Evolutionary conservation across 2,797 vertebrate genomes (phyloP).

Genomic region (Chiroxiphia lanceolata): DNA sequence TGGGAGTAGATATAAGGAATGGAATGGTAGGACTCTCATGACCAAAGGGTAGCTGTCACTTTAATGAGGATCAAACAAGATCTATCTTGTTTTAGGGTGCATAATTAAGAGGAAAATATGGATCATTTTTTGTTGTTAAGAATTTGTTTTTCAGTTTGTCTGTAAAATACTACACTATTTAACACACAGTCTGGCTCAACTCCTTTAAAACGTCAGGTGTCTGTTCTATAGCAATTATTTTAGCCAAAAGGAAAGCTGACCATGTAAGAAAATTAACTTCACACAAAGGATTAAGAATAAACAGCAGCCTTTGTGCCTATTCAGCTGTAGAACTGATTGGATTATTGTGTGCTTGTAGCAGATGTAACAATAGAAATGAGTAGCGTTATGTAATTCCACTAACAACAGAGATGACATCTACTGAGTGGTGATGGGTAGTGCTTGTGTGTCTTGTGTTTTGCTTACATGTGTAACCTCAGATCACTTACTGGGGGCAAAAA

Average conservation of each 20-base stretch:
- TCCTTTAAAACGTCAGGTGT: not conserved
- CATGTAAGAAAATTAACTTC: constrained; percentile 1
- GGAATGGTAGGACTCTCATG: not conserved
- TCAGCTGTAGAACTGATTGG: not conserved
- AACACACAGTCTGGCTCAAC: not conserved
- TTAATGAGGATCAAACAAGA: not conserved
- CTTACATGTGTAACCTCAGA: not conserved
- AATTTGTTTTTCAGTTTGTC: not conserved
- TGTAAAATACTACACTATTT: not conserved
- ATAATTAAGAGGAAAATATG: not conserved
- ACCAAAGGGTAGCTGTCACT: not conserved
- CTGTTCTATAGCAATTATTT: not conserved
- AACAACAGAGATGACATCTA: not conserved
- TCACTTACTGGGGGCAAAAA: not conserved
- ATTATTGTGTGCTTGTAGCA: constrained; percentile 8
- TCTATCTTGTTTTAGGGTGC: not conserved
- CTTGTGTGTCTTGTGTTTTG: not conserved
- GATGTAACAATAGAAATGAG: not conserved
- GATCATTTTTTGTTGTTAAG: not conserved
- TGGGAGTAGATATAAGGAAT: not conserved
- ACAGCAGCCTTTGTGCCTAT: not conserved
- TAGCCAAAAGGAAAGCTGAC: not conserved
- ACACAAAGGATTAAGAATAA: constrained; percentile 23
- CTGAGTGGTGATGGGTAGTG: not conserved
- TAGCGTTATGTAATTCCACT: not conserved